phyloP scores from a whole-genome alignment of 2,888 invertebrate genomes.

The Agriopis leucophaearia region DNA sequence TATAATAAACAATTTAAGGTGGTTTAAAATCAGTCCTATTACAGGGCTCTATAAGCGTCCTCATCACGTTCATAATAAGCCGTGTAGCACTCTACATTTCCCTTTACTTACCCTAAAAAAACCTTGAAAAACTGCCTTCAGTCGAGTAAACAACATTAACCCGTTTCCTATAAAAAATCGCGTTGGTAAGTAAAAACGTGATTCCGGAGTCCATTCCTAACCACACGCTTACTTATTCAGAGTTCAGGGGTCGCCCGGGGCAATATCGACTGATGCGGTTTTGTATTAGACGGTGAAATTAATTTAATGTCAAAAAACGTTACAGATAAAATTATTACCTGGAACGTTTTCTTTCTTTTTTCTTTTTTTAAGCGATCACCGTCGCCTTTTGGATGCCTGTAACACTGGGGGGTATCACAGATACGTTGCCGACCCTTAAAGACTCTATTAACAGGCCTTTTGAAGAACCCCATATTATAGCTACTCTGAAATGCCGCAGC shows the following conservation, averaged over 20 bases:
- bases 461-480: no score
- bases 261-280: not conserved
- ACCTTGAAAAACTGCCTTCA: slow-evolving; percentile 19
- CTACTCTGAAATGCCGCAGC: no score
- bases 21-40: no score
- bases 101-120: slow-evolving; percentile 4
- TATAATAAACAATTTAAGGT: no score
- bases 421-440: no score
- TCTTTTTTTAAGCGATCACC: no score
- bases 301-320: not conserved
- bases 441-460: no score
- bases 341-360: no score
- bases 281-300: not conserved
- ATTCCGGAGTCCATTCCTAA: slow-evolving; percentile 14
- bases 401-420: no score
- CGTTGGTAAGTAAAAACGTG: slow-evolving; percentile 32
- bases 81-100: not conserved
- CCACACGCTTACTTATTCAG: slow-evolving; percentile 30
- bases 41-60: not conserved
- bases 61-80: not conserved
- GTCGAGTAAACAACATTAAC: slow-evolving; percentile 40
- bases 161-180: slow-evolving; percentile 43
- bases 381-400: no score
- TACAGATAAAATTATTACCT: not conserved
- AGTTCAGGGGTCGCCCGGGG: not conserved